These are phyloP conservation scores for Ascidia mentula DNA, from an alignment of 23 tunicate genomes.

Conservation along the genomic window DNA sequence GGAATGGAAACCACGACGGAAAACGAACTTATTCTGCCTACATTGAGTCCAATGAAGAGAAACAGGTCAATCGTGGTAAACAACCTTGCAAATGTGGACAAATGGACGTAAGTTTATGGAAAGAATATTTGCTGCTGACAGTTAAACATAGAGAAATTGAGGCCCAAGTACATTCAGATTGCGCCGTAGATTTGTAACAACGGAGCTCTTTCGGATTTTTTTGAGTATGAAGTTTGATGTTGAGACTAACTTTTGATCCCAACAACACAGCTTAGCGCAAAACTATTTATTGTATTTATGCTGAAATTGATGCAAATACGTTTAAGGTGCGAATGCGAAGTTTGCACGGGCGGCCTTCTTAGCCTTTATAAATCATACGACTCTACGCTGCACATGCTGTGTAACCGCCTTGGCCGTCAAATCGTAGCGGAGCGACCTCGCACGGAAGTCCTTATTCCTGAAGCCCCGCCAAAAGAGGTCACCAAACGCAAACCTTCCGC, in stretches of 20 bases:
- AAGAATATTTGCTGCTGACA: neutral
- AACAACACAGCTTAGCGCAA: no score
- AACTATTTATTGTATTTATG: neutral
- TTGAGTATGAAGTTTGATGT: no score
- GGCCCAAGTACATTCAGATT: no score
- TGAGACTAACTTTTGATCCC: no score
- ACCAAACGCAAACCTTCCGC: neutral
- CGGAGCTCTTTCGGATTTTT: no score
- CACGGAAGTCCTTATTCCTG: neutral
- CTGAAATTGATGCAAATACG: neutral
- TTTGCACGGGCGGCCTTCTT: constrained; percentile 49
- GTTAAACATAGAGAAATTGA: neutral
- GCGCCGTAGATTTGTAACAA: no score
- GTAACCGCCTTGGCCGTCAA: neutral
- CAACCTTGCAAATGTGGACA: constrained; percentile 35
- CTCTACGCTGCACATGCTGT: neutral
- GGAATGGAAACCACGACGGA: neutral
- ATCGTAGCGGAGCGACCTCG: neutral
- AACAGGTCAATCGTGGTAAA: neutral
- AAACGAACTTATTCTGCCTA: neutral
- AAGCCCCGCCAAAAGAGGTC: neutral
- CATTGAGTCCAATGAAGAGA: neutral
- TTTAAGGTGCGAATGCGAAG: constrained; percentile 48
- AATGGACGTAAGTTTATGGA: constrained; percentile 26
- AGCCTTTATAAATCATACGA: neutral